Conservation (phyloP, 1,140 invertebrate genomes). For the Drosophila pachea region DNA sequence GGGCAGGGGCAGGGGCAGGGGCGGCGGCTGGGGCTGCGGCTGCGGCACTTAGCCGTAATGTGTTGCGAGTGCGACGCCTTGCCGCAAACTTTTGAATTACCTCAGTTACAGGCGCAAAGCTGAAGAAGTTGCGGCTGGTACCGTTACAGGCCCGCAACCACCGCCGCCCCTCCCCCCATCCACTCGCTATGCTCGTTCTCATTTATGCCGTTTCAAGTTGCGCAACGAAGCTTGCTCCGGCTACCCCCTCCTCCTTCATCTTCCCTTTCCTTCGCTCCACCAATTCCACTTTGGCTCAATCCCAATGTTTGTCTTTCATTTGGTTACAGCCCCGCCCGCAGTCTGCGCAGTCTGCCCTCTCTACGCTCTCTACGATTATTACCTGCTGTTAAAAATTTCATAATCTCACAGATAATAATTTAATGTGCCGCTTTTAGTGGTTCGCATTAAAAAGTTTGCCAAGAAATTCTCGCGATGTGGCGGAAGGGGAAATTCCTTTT, state of each 20-base stretch:
- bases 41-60: conserved; percentile 57
- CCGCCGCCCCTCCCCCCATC: neutral
- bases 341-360: conserved; percentile 30
- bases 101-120: conserved; percentile 56
- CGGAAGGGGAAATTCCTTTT: conserved; percentile 29
- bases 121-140: conserved; percentile 47
- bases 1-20: neutral
- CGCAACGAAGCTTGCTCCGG: conserved; percentile 54
- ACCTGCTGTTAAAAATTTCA: conserved; percentile 77
- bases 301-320: conserved; percentile 71
- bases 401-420: conserved; percentile 76
- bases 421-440: conserved; percentile 72
- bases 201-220: conserved; percentile 77
- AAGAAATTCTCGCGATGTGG: conserved; percentile 43
- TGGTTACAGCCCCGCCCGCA: conserved; percentile 5
- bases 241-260: neutral
- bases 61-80: conserved; percentile 58
- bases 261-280: too few species aligned
- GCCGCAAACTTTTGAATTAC: conserved; percentile 73
- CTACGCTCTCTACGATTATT: conserved; percentile 70
- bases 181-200: conserved; percentile 16
- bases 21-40: neutral
- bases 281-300: conserved; percentile 4
- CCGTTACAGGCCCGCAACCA: conserved; percentile 49
- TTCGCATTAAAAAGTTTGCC: conserved; percentile 71